phyloP scores from a whole-genome alignment of 2,113 vertebrate species.

The Blennius ocellaris region DNA sequence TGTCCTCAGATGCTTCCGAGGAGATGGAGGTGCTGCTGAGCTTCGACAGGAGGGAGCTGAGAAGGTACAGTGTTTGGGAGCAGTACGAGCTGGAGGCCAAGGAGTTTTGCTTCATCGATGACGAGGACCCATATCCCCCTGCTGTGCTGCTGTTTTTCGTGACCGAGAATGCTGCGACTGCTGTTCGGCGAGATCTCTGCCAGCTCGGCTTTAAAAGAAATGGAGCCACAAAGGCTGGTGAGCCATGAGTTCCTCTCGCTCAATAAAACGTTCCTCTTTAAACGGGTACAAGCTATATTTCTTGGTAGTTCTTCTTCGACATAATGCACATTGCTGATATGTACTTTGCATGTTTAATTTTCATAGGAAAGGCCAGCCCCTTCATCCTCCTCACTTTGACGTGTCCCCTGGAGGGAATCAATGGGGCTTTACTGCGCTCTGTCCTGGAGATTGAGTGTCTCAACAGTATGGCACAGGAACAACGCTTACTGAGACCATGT shows the following conservation, averaged over 20 bases:
- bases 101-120: background rate
- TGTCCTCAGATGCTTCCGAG: slow-evolving; percentile 35
- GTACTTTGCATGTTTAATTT: background rate
- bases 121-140: background rate
- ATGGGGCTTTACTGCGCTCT: slow-evolving; percentile 74
- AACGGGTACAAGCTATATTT: slow-evolving; percentile 1
- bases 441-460: slow-evolving; percentile 76
- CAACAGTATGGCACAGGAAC: slow-evolving; percentile 21
- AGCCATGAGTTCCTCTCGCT: slow-evolving; percentile 2
- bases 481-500: background rate
- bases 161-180: slow-evolving; percentile 80
- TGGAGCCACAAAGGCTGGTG: slow-evolving; percentile 35
- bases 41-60: slow-evolving; percentile 55
- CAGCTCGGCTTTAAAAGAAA: slow-evolving; percentile 25
- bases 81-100: slow-evolving; percentile 46
- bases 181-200: slow-evolving; percentile 70
- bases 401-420: slow-evolving; percentile 63
- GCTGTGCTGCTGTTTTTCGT: slow-evolving; percentile 86
- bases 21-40: slow-evolving; percentile 34
- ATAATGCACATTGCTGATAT: background rate
- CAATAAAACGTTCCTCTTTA: background rate
- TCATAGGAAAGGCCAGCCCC: slow-evolving; percentile 65
- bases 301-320: background rate
- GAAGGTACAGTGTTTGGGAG: slow-evolving; percentile 76
- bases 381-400: slow-evolving; percentile 75